Evolutionary conservation across 1,140 invertebrate genomes (phyloP).

Genomic region (Bacillus rossius): DNA sequence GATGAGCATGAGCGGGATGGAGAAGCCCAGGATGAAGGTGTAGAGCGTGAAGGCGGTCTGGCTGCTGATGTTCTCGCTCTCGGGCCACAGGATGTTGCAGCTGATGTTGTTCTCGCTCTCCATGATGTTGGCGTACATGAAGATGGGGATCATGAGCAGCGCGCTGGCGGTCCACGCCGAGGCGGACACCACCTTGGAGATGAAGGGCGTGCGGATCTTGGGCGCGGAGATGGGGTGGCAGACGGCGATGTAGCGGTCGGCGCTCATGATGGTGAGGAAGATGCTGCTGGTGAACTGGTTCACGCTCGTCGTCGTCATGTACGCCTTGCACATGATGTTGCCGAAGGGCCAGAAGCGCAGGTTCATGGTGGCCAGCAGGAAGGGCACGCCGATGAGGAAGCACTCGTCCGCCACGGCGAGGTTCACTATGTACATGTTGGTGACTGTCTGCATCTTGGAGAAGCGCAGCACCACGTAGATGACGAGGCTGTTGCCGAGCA

Average conservation of each 20-base stretch:
- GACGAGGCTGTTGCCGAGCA: slow-evolving; percentile 89
- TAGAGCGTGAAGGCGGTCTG: slow-evolving; percentile 81
- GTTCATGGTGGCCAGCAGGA: slow-evolving; percentile 82
- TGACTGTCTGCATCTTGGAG: slow-evolving; percentile 97
- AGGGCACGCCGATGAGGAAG: slow-evolving; percentile 90
- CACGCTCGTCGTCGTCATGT: slow-evolving; percentile 90
- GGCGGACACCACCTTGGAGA: slow-evolving; percentile 53
- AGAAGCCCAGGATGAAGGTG: slow-evolving; percentile 88
- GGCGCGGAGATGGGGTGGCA: slow-evolving; percentile 91
- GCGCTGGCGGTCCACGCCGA: slow-evolving; percentile 77
- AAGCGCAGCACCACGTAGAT: slow-evolving; percentile 92
- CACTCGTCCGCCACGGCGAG: slow-evolving; percentile 92
- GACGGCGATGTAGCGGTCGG: slow-evolving; percentile 93
- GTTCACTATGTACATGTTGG: slow-evolving; percentile 96
- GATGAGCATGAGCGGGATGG: slow-evolving; percentile 86
- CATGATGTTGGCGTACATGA: slow-evolving; percentile 80
- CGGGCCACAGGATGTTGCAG: slow-evolving; percentile 83
- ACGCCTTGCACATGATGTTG: slow-evolving; percentile 85
- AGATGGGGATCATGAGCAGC: slow-evolving; percentile 86
- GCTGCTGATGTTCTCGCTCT: slow-evolving; percentile 46
- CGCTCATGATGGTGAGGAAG: slow-evolving; percentile 92
- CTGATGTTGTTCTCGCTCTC: slow-evolving; percentile 41
- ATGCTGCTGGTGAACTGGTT: slow-evolving; percentile 95
- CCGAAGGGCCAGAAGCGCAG: slow-evolving; percentile 87
- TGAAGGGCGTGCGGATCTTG: slow-evolving; percentile 76